Conservation (phyloP, 1,140 invertebrate genomes). For the Diuraphis noxia region DNA sequence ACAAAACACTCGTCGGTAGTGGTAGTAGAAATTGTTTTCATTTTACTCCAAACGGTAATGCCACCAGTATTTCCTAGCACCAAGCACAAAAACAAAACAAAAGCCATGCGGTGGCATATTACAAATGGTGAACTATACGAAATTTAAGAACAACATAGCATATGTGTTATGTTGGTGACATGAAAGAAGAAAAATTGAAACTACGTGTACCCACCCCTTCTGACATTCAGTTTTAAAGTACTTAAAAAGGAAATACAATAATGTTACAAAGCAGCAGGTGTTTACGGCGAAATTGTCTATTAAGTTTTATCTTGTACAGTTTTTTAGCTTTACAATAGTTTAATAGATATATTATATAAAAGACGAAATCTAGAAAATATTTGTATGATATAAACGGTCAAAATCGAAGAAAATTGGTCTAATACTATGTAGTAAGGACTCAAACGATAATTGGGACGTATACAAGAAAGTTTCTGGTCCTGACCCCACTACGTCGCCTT, state of each 20-base stretch:
- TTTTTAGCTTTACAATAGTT: background rate
- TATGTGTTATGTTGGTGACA: background rate
- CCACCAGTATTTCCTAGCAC: constrained; percentile 27
- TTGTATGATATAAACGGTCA: too few species aligned
- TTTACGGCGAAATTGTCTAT: background rate
- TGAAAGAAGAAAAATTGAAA: constrained; percentile 29
- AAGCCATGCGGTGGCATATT: background rate
- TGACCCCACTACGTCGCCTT: background rate
- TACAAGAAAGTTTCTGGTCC: background rate
- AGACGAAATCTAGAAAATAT: too few species aligned
- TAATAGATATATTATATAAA: background rate
- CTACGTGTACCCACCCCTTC: background rate
- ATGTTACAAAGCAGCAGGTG: background rate
- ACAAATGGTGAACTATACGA: constrained; percentile 19
- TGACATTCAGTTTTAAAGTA: background rate
- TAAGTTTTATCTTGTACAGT: background rate
- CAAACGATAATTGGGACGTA: background rate
- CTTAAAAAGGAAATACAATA: constrained; percentile 6
- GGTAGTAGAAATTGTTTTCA: constrained; percentile 46
- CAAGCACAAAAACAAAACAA: constrained; percentile 24
- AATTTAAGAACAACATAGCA: constrained; percentile 31
- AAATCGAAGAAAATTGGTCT: background rate
- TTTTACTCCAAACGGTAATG: background rate
- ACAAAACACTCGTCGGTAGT: constrained; percentile 40
- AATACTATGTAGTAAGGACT: background rate